Conservation (phyloP, 2,888 invertebrate genomes). For the Antheraea yamamai region DNA sequence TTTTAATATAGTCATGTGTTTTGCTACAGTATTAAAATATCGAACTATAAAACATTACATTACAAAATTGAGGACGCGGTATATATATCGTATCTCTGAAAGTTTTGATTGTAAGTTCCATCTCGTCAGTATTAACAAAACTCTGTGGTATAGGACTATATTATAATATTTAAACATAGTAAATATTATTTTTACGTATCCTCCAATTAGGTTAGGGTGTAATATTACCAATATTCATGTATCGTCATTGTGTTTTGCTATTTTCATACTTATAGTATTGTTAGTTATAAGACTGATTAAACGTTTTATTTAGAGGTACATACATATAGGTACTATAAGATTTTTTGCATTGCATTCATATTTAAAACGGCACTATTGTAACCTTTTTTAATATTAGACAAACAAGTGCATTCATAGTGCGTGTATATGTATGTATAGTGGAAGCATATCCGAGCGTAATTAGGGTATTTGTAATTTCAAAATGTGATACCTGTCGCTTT, state of each 20-base stretch:
- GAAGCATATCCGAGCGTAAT: constrained; percentile 2
- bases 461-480: constrained; percentile 17
- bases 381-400: background rate
- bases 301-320: constrained; percentile 52
- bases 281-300: constrained; percentile 75
- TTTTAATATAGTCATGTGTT: background rate
- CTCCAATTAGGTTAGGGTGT: constrained; percentile 56
- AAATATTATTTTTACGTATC: constrained; percentile 66
- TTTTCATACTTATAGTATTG: constrained; percentile 56
- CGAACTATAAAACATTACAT: constrained; percentile 14
- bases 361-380: constrained; percentile 19
- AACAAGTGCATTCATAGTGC: constrained; percentile 14
- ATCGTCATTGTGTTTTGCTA: constrained; percentile 44
- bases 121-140: constrained; percentile 76
- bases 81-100: constrained; percentile 76
- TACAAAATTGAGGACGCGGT: constrained; percentile 28
- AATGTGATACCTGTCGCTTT: constrained; percentile 19
- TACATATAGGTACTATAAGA: constrained; percentile 39
- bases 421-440: constrained; percentile 1
- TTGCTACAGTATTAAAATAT: background rate
- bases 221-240: constrained; percentile 51
- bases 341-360: constrained; percentile 25
- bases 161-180: constrained; percentile 44
- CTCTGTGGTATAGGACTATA: constrained; percentile 68
- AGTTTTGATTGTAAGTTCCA: constrained; percentile 48